A percentile compares a stretch with the other conserved stretches of the same genome.
phyloP scores from a whole-genome alignment of 2,113 vertebrate genomes.

The Gadus macrocephalus region DNA sequence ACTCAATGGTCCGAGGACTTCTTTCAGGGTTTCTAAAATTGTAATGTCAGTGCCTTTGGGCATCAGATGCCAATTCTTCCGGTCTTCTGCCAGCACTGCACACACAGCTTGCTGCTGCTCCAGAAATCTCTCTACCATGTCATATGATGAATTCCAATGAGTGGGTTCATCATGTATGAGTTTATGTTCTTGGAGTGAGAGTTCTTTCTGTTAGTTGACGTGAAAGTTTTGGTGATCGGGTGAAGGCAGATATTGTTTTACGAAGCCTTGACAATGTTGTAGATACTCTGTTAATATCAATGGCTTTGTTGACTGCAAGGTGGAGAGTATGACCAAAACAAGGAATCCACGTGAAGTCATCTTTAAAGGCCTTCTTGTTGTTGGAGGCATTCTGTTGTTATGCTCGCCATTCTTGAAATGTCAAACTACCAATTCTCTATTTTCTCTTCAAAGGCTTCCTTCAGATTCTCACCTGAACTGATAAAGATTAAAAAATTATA shows the following conservation, averaged over 20 bases:
- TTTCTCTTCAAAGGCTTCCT: conserved; percentile 21
- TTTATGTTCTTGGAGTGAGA: conserved; percentile 17
- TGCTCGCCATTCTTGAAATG: conserved; percentile 25
- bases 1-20: conserved; percentile 13
- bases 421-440: conserved; percentile 10
- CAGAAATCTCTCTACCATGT: conserved; percentile 21
- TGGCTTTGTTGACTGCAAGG: conserved; percentile 25
- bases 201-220: conserved; percentile 18
- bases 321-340: conserved; percentile 33
- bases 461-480: background rate
- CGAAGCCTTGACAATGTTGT: conserved; percentile 16
- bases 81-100: conserved; percentile 16
- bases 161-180: conserved; percentile 30
- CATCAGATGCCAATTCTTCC: conserved; percentile 18
- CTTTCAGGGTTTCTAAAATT: conserved; percentile 17
- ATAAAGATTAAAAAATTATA: no score
- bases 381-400: conserved; percentile 25
- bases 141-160: conserved; percentile 19
- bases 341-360: conserved; percentile 25
- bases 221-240: conserved; percentile 23
- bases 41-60: conserved; percentile 23
- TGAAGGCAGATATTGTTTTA: conserved; percentile 23
- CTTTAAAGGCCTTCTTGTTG: conserved; percentile 28
- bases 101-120: conserved; percentile 23
- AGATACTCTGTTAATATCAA: conserved; percentile 16